A percentile compares a stretch with the other conserved stretches of the same genome.
Conservation (phyloP, 2,113 vertebrate genomes). For the Podarcis cretensis region DNA sequence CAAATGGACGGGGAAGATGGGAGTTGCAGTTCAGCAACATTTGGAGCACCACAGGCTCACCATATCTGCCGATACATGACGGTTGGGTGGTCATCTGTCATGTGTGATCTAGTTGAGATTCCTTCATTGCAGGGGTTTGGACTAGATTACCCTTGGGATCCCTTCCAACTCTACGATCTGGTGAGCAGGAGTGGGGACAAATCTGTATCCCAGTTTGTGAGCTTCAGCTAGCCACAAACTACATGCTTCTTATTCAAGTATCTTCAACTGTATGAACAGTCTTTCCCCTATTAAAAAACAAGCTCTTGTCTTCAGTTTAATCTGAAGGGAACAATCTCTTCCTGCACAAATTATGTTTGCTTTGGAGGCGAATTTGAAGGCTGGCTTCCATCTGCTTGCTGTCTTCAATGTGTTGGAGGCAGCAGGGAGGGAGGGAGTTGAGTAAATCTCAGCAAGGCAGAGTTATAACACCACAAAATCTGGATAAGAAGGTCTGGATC, state of each 20-base stretch:
- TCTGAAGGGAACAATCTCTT: not conserved
- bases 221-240: not conserved
- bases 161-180: too few relatives aligned
- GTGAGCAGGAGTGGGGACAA: too few relatives aligned
- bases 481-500: slow-evolving; percentile 2
- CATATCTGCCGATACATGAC: too few relatives aligned
- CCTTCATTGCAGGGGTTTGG: too few relatives aligned
- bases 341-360: not conserved
- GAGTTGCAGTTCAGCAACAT: too few relatives aligned
- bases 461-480: slow-evolving; percentile 8
- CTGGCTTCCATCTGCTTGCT: not conserved
- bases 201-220: not conserved
- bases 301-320: not conserved
- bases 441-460: not conserved
- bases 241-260: not conserved
- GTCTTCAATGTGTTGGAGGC: not conserved
- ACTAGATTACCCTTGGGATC: too few relatives aligned
- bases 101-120: too few relatives aligned
- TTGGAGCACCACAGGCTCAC: too few relatives aligned
- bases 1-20: not conserved
- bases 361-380: not conserved
- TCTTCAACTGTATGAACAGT: not conserved
- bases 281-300: not conserved
- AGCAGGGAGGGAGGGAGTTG: not conserved
- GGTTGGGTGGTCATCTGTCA: too few relatives aligned